phyloP scores from a whole-genome alignment of 2,888 invertebrate species.

The Spisula solida region DNA sequence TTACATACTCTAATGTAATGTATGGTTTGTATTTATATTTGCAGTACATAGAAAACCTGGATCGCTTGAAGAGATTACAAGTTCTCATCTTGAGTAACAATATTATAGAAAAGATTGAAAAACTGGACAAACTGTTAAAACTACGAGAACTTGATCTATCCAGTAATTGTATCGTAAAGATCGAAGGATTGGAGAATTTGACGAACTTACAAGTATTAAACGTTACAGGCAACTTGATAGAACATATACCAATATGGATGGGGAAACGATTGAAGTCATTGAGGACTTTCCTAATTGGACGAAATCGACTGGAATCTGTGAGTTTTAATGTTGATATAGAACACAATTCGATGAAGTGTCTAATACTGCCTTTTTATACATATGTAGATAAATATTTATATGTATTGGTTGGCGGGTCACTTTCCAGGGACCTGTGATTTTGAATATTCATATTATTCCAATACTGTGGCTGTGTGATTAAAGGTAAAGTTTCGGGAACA shows the following conservation, averaged over 20 bases:
- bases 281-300: slow-evolving; percentile 82
- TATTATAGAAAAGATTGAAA: slow-evolving; percentile 86
- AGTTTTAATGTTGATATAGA: slow-evolving; percentile 60
- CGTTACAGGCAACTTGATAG: slow-evolving; percentile 84
- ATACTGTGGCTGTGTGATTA: too few species aligned
- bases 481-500: too few species aligned
- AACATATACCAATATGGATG: slow-evolving; percentile 85
- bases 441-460: too few species aligned
- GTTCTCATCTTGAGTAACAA: slow-evolving; percentile 84
- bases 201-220: slow-evolving; percentile 83
- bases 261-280: slow-evolving; percentile 84
- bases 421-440: too few species aligned
- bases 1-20: neutral
- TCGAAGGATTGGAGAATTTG: slow-evolving; percentile 85
- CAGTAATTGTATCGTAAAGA: slow-evolving; percentile 82
- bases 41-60: slow-evolving; percentile 87
- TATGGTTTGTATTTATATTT: slow-evolving; percentile 49
- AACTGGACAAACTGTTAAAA: slow-evolving; percentile 83
- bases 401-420: too few species aligned
- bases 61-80: slow-evolving; percentile 83
- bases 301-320: slow-evolving; percentile 85
- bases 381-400: too few species aligned
- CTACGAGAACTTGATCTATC: slow-evolving; percentile 86
- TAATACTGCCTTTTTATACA: too few species aligned
- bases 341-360: too few species aligned